Percentiles rank a stretch among this genome's conserved stretches.
Evolutionary conservation across 2,797 vertebrate species (phyloP).

Genomic region (Champsocephalus esox): DNA sequence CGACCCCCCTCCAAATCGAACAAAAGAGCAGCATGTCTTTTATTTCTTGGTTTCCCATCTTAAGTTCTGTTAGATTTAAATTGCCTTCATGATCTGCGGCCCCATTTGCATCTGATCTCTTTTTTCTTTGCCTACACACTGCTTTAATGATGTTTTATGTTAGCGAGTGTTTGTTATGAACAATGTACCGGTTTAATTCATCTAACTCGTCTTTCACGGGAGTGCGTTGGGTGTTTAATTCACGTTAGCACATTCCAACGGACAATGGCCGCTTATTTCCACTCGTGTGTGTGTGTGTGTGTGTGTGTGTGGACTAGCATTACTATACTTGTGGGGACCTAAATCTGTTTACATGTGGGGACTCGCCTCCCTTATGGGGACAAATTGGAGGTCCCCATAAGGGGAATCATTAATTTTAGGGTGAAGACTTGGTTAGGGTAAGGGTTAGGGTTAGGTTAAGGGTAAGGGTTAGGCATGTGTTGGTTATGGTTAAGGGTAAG

Average conservation of each 20-base stretch:
- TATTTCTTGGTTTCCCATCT: background rate
- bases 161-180: background rate
- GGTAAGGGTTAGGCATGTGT: too few relatives aligned
- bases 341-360: too few relatives aligned
- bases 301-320: background rate
- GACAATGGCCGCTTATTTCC: constrained; percentile 56
- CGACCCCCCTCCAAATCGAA: background rate
- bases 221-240: background rate
- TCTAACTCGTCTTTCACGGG: background rate
- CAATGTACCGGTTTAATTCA: background rate
- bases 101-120: background rate
- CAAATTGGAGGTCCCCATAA: too few relatives aligned
- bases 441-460: too few relatives aligned
- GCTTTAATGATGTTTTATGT: background rate
- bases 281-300: constrained; percentile 21
- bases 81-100: background rate
- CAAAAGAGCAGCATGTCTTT: background rate
- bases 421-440: too few relatives aligned
- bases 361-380: too few relatives aligned
- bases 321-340: too few relatives aligned
- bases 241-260: constrained; percentile 32
- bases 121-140: background rate
- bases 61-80: background rate
- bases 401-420: too few relatives aligned
- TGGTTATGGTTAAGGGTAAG: too few relatives aligned